Base-by-base conservation (phyloP, 1,140 invertebrate genomes). In the Polypedilum pembai region DNA sequence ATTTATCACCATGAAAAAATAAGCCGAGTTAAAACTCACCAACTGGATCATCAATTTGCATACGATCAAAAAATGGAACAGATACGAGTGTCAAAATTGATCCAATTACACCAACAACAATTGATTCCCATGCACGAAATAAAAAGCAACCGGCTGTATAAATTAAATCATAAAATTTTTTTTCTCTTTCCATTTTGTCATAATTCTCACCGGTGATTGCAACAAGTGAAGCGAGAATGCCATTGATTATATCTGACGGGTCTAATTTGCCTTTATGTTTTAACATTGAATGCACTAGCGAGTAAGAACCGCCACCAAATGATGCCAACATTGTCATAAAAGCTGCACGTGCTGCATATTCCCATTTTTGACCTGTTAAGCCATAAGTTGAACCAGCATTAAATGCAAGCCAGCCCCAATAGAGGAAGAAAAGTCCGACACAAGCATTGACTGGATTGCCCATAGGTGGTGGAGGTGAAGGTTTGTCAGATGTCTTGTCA, bases 381-480 rank as follows among this genome's bases (percentile, higher is more conserved):
- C 91, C 91, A 78, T 92, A 92, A 69, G 91, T 92, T 77, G 90
- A 92, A 15, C 94, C 94, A 73, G 93, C 95, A 82, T 97, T 97
- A 78, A 96, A 97, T 3, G 93, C 94, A 56, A 96, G 83, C 94
- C 94, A 96, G 0, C 94, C 94, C 92, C 15, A 69, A n/a, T 94
- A 98, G 4, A 97, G 83, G 33, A 97, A 94, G 79, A 96, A 96
- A 0, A 95, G 87, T 0, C 95, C 95, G 86, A 97, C 89, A 33
- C 95, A 89, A 7, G 94, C 92, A 79, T 95, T 96, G 0, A 95
- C 93, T 0, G 95, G 94, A 79, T 90, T 92, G 0, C 94, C 94
- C 77, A 96, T 85, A 0, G 93, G 92, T 24, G 94, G 78, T 0
- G 92, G 88, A 10, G 24, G 5, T 33, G 45, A 4, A n/a, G 45